Evolutionary conservation across 2,797 vertebrate genomes (phyloP), one percentile per base, ranked within the genome.

Genomic region (Hoplostethus mediterraneus): DNA sequence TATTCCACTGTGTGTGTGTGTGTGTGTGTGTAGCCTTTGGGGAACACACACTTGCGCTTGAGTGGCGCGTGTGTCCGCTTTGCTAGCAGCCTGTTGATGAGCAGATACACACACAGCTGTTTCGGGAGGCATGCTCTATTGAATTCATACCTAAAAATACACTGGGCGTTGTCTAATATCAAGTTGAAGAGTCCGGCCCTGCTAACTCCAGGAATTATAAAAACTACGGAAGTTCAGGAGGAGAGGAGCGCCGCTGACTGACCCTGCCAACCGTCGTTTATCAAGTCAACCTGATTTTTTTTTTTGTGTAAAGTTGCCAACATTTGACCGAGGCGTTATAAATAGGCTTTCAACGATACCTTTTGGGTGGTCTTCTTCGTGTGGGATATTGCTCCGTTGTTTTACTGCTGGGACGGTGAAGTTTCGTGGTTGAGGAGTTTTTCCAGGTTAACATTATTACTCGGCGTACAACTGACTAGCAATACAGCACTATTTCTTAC

Each of bases 71-170:
- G 44, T 45, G 44, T 16, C 44, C 13, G 44, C 44, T 13, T 5
- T 45, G 44, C 12, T 13, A 14, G 13, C 13, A 14, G 44, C 33
- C 44, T 9, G 78, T 11, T 59, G 75, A 77, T 56, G 71, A 70
- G 0, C 61, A 42, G 17, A 4, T 1, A 6, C 6, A 14, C 6
- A 14, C 51, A 5, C 80, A 82, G 82, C 82, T 85, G 87, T 63
- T 33, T 48, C 0, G 42, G 28, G 2, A 21, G 67, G 38, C 81
- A 80, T 76, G 87, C 85, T 16, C 77, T 45, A 44, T 30, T 74
- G 79, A 72, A 13, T 66, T 21, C 13, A 8, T 2, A 33, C 82
- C 75, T 84, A 21, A 78, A 90, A 91, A 85, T 61, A 86, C 73
- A 76, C 75, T 21, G 79, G 86, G 79, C 78, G 82, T 83, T 9